Percentiles rank a stretch among this genome's conserved stretches.
phyloP scores from a whole-genome alignment of 1,140 invertebrate species.

The Formica exsecta region DNA sequence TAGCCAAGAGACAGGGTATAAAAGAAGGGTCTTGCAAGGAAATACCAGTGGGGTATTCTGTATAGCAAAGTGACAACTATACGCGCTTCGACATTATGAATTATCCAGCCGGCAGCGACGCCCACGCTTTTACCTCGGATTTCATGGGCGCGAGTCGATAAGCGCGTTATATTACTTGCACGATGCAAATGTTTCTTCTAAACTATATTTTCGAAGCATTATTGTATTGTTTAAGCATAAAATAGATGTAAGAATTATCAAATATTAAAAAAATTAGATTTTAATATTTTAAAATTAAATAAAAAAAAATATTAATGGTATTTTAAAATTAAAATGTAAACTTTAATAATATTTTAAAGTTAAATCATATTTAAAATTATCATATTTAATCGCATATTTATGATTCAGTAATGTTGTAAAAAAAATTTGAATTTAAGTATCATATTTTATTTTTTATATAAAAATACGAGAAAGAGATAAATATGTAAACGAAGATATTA shows the following conservation, averaged over 20 bases:
- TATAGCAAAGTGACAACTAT: conserved; percentile 61
- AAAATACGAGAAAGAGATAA: background rate
- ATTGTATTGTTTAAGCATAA: background rate
- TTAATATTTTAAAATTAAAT: no score
- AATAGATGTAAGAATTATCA: background rate
- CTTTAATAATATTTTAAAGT: no score
- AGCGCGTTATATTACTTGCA: conserved; percentile 1
- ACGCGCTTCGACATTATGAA: conserved; percentile 68
- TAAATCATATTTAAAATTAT: no score
- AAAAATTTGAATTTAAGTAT: no score
- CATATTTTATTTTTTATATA: no score
- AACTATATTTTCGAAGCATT: conserved; percentile 7
- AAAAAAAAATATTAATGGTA: no score
- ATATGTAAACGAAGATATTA: background rate
- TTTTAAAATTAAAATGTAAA: no score
- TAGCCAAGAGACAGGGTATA: background rate
- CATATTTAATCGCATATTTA: no score
- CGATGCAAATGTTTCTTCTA: conserved; percentile 2
- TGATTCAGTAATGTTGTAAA: no score
- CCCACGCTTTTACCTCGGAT: conserved; percentile 65
- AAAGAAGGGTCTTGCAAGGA: background rate
- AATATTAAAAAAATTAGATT: conserved; percentile 2
- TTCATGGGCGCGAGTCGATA: conserved; percentile 64
- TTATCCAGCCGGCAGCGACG: conserved; percentile 66
- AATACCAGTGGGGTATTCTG: conserved; percentile 34